These are phyloP conservation scores for Caenorhabditis auriculariae DNA, from an alignment of 2,888 invertebrate genomes.

Conservation along the genomic window DNA sequence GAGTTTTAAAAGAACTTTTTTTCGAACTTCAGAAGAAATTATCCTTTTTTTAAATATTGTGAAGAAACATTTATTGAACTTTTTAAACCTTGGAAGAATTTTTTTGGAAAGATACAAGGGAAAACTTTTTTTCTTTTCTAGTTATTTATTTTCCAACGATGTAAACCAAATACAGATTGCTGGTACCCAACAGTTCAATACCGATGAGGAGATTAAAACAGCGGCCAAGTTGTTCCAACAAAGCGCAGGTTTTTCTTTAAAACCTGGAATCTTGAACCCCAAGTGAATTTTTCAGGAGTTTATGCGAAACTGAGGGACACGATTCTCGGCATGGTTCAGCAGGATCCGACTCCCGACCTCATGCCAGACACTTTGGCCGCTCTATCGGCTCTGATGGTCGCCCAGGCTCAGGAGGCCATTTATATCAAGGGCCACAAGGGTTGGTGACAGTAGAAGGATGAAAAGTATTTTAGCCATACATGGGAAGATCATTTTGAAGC, in stretches of 20 bases:
- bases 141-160: no score
- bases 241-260: conserved; percentile 40
- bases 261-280: no score
- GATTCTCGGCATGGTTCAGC: conserved; percentile 78
- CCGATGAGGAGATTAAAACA: conserved; percentile 88
- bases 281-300: conserved; percentile 69
- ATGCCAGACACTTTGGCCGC: conserved; percentile 86
- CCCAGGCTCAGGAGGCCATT: conserved; percentile 97
- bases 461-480: background rate
- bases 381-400: conserved; percentile 84
- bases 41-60: no score
- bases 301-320: conserved; percentile 79
- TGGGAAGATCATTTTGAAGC: no score
- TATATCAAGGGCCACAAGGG: conserved; percentile 80
- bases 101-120: no score
- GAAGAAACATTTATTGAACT: no score
- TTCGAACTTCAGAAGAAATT: no score
- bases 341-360: conserved; percentile 93
- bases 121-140: no score
- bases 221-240: conserved; percentile 90
- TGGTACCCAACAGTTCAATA: conserved; percentile 78
- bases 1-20: no score
- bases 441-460: conserved; percentile 36
- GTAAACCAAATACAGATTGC: conserved; percentile 74
- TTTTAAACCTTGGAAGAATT: no score